phyloP scores from a whole-genome alignment of 2,113 vertebrate species.

The Tyto alba region DNA sequence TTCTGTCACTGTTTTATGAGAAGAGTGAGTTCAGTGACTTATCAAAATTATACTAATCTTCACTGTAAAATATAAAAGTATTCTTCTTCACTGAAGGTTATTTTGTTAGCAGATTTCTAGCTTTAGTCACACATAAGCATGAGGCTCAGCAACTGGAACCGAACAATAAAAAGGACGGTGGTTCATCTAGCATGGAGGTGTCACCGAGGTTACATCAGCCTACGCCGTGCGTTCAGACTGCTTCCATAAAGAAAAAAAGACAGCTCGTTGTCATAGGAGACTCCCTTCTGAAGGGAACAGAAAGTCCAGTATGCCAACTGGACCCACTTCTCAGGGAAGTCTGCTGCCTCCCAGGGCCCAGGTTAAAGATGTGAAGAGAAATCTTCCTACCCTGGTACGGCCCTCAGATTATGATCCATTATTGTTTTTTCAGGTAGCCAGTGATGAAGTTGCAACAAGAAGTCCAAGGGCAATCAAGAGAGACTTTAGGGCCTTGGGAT shows the following conservation, averaged over 20 bases:
- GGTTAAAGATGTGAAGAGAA: background rate
- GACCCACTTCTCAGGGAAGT: background rate
- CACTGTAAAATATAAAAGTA: background rate
- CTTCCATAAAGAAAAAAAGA: background rate
- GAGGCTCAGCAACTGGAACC: too few relatives aligned
- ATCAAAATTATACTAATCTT: background rate
- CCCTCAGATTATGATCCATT: background rate
- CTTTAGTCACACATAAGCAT: background rate
- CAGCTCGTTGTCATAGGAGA: background rate
- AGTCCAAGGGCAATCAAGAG: background rate
- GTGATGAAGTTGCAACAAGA: background rate
- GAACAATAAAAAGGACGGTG: background rate
- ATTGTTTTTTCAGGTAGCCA: too few relatives aligned
- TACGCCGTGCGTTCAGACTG: background rate
- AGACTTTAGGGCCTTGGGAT: background rate
- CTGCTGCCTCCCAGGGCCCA: background rate
- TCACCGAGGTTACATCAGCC: background rate
- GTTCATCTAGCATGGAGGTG: background rate
- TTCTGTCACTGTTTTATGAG: background rate
- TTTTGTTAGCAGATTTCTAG: background rate
- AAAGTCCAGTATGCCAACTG: too few relatives aligned
- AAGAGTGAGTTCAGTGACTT: background rate
- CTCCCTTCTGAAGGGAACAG: too few relatives aligned
- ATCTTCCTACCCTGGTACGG: background rate
- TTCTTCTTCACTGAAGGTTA: background rate